Evolutionary conservation across 2,113 vertebrate species (phyloP), one percentile per base, ranked within the genome.

Genomic region (Lonchura striata): DNA sequence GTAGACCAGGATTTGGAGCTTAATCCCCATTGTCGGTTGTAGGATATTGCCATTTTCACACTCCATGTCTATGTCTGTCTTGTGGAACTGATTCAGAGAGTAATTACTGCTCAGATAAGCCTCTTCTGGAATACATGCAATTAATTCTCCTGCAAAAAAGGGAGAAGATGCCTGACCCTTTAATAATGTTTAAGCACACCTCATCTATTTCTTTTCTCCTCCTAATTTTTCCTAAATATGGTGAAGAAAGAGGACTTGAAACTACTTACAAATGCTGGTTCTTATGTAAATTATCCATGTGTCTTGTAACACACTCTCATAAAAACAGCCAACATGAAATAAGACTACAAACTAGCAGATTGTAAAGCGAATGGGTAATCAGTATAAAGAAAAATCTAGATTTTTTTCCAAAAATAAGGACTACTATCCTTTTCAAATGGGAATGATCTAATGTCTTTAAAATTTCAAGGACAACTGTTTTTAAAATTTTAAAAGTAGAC

Each of bases 131-230:
- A 96, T 78, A 92, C 1, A 2, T 89, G 88, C 96, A 98, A 97
- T 97, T 98, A 97, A 96, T 97, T 97, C 80, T 89, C 64, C 68
- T 33, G 15, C 65, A 94, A 96, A 97, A 94, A 97, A 50, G 30
- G 31, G 53, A 23, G 52, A 88, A 95, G 88, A 91, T 94, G 77
- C 72, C 90, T 97, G 96, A 96, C 93, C 96, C 86, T 97, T 97
- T 94, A 97, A 98, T 97, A 97, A 98, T 95, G 90, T 97, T 97
- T 97, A 98, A 98, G 86, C 94, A 97, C 52, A 96, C 92, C 75
- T 97, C 96, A 98, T 97, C 88, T 97, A 88, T 96, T 97, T 97
- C 92, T 97, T 97, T 97, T 96, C 95, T 97, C 65, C 75, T 96
- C 70, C 50, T 97, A 97, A 95, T 94, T 77, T 96, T 97, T 96